Conservation (phyloP, 2,888 invertebrate genomes). For the Eupithecia centaureata region DNA sequence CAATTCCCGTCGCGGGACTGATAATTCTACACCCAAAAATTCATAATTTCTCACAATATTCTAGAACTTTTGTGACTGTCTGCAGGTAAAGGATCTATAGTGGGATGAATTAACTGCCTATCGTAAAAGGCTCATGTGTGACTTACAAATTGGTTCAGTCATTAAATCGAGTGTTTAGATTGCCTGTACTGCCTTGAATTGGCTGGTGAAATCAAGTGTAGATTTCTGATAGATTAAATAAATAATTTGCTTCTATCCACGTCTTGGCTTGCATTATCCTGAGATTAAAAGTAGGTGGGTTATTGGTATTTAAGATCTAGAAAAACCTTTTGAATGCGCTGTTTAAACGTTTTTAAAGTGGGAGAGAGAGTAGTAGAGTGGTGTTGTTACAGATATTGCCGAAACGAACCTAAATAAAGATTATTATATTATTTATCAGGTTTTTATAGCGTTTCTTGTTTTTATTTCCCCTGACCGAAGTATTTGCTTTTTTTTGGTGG, state of each 20-base stretch:
- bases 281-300: background rate
- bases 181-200: background rate
- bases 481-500: no score
- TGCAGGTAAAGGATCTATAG: background rate
- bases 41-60: background rate
- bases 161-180: constrained; percentile 56
- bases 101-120: constrained; percentile 9
- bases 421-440: no score
- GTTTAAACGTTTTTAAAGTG: no score
- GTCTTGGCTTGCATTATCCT: background rate
- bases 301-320: no score
- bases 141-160: constrained; percentile 54
- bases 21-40: background rate
- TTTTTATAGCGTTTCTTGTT: no score
- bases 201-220: background rate
- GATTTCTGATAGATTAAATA: background rate
- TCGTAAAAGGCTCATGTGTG: constrained; percentile 55
- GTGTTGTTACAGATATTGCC: no score
- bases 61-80: background rate
- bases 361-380: no score
- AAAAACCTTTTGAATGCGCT: no score
- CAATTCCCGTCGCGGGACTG: background rate
- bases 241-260: background rate
- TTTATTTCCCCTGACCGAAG: no score
- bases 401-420: no score